Conservation (phyloP, 2,888 invertebrate genomes). For the Volucella zonaria region DNA sequence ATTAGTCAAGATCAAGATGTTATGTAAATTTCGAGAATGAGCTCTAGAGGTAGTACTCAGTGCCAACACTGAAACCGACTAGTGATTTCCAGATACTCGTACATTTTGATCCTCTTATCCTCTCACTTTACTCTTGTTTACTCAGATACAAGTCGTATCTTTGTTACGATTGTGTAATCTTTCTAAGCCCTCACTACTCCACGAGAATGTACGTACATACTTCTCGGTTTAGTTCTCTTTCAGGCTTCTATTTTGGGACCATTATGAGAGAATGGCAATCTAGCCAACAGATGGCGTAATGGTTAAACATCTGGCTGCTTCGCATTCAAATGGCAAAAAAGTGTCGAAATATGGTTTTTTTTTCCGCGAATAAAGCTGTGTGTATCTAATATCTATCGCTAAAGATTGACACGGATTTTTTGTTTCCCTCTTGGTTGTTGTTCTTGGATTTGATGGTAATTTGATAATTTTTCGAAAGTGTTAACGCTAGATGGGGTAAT, state of each 20-base stretch:
- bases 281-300: slow-evolving; percentile 59
- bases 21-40: neutral
- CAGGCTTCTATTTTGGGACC: no score
- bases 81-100: no score
- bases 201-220: no score
- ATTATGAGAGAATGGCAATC: slow-evolving; percentile 5
- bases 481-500: slow-evolving; percentile 24
- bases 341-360: slow-evolving; percentile 37
- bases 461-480: slow-evolving; percentile 24
- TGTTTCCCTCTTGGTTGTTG: neutral
- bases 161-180: neutral
- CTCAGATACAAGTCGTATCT: neutral
- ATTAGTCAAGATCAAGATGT: slow-evolving; percentile 1
- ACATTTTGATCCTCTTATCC: no score
- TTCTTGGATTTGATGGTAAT: neutral
- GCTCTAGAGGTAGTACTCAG: neutral
- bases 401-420: slow-evolving; percentile 35
- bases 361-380: neutral
- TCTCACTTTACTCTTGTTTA: no score
- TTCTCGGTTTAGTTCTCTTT: no score
- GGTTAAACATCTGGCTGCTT: slow-evolving; percentile 59
- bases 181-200: neutral
- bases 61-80: no score
- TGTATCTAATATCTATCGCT: slow-evolving; percentile 13
- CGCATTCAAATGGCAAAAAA: slow-evolving; percentile 36